phyloP scores from a whole-genome alignment of 2,888 invertebrate genomes.

The Melanostoma mellinum region DNA sequence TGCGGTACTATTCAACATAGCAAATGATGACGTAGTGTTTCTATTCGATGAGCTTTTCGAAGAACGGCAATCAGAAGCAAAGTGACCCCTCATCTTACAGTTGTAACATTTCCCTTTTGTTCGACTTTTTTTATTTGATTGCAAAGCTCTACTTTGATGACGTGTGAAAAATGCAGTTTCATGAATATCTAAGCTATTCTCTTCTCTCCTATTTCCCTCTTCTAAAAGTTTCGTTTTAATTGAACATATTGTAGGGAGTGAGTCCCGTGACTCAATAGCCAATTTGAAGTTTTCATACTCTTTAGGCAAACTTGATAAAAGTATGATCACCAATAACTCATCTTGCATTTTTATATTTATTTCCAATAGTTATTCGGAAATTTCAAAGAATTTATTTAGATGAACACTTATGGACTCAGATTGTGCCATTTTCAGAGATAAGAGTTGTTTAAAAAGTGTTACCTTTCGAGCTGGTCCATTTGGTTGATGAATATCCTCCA shows the following conservation, averaged over 20 bases:
- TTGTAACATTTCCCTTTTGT: slow-evolving; percentile 1
- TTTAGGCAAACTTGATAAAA: background rate
- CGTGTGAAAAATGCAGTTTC: background rate
- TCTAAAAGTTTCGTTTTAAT: background rate
- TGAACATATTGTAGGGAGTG: background rate
- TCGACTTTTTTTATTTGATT: background rate
- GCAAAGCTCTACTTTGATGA: slow-evolving; percentile 4
- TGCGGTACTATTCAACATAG: background rate
- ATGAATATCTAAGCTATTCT: no score
- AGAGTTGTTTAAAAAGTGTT: no score
- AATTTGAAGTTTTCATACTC: background rate
- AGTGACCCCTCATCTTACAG: slow-evolving; percentile 6
- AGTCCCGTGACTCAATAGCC: background rate
- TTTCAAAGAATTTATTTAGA: background rate
- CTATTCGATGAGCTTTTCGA: background rate
- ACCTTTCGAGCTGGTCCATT: no score
- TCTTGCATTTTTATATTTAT: slow-evolving; percentile 1
- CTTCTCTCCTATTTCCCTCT: background rate
- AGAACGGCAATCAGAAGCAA: slow-evolving; percentile 14
- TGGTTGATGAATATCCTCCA: no score
- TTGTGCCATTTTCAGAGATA: no score
- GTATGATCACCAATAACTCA: background rate
- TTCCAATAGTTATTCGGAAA: background rate
- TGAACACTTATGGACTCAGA: no score
- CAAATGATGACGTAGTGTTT: slow-evolving; percentile 14